phyloP scores from a whole-genome alignment of 2,888 invertebrate genomes.

The Liopterus haemorrhoidalis region DNA sequence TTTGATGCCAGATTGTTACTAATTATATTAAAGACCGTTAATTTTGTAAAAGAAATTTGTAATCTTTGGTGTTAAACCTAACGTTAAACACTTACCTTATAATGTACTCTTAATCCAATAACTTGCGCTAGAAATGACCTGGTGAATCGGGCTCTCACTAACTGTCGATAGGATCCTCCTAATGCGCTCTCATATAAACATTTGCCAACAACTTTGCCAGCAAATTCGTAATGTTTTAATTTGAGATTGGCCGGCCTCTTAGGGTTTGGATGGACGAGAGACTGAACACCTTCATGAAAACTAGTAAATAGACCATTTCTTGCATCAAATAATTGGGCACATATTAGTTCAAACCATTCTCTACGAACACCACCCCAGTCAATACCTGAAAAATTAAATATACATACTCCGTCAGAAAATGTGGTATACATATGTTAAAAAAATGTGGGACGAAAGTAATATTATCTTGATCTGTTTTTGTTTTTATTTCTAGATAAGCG shows the following conservation, averaged over 20 bases:
- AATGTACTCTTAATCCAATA: slow-evolving; percentile 87
- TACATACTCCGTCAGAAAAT: neutral
- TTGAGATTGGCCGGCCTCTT: slow-evolving; percentile 70
- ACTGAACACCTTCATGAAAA: slow-evolving; percentile 80
- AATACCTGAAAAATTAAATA: slow-evolving; percentile 56
- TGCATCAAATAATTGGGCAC: slow-evolving; percentile 80
- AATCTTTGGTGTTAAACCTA: neutral
- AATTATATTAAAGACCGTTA: no score
- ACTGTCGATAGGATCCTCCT: slow-evolving; percentile 80
- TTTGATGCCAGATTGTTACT: no score
- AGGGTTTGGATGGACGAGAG: slow-evolving; percentile 84
- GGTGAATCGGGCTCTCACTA: slow-evolving; percentile 85
- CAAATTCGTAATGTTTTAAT: slow-evolving; percentile 85
- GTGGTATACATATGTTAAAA: neutral
- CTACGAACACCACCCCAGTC: slow-evolving; percentile 91
- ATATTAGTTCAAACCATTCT: slow-evolving; percentile 91
- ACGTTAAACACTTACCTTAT: slow-evolving; percentile 58
- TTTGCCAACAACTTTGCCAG: slow-evolving; percentile 90
- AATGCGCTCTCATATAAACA: slow-evolving; percentile 90
- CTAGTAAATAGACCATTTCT: slow-evolving; percentile 76
- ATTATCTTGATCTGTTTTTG: no score
- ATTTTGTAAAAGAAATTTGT: no score
- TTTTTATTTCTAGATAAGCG: no score
- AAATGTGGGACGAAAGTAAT: neutral
- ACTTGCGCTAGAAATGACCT: slow-evolving; percentile 90